A percentile compares a stretch with the other conserved stretches of the same genome.
These are phyloP conservation scores for Solenopsis invicta DNA, from an alignment of 1,140 invertebrate genomes.

Conservation along the genomic window DNA sequence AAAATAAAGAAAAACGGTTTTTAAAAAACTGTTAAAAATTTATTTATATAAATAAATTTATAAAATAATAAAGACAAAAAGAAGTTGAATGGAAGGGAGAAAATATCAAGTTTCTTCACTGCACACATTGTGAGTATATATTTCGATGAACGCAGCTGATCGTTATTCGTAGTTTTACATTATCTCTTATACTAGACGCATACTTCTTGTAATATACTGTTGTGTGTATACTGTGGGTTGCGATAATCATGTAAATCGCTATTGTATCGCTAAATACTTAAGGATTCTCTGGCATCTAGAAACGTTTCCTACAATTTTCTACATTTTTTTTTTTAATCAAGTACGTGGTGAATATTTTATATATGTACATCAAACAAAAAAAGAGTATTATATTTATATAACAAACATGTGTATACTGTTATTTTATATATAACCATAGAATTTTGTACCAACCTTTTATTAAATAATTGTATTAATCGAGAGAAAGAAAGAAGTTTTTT, in stretches of 20 bases:
- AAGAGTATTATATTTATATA: background rate
- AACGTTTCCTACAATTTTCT: background rate
- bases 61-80: no score
- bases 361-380: background rate
- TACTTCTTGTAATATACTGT: background rate
- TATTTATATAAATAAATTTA: no score
- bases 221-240: background rate
- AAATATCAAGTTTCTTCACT: background rate
- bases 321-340: background rate
- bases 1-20: no score
- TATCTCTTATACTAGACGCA: background rate
- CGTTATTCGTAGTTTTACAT: background rate
- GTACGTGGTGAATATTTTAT: background rate
- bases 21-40: no score
- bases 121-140: background rate
- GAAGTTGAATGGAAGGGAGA: background rate
- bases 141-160: background rate
- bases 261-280: background rate
- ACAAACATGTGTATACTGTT: no score
- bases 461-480: background rate
- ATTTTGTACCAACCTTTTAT: background rate
- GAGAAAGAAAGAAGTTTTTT: background rate
- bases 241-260: background rate
- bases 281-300: background rate
- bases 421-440: no score